Evolutionary conservation across 2,113 vertebrate species (phyloP), one percentile per base, ranked within the genome.

Genomic region (Phalacrocorax brasilianus): DNA sequence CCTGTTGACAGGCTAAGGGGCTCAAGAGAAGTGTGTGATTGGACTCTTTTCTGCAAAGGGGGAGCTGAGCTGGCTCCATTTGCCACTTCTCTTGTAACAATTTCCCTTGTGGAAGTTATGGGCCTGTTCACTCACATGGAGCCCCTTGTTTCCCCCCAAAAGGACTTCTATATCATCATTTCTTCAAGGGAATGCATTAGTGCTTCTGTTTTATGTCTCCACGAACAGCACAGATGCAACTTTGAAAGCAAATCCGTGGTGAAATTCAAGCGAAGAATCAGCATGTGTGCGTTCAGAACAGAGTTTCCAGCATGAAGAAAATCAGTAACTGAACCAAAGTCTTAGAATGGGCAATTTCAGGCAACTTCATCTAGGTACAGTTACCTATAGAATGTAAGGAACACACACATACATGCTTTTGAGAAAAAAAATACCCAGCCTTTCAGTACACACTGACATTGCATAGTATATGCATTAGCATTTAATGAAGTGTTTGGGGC

Each of bases 401-500:
- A 58, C 61, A 70, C 22, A 62, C 8, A 3, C 14, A 32, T 27
- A 53, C 2, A 18, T 26, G 27, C 21, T 68, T 83, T 56, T 72
- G 32, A 86, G 72, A 86, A 94, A 84, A 38, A 38, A 89, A 81
- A 93, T 18, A 70, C 27, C 8, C 44, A 38, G 21, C 5, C 18
- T 78, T 26, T 79, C 24, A 1, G 45, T 67, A 49, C n/a, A 68
- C 20, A 8, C 35, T 70, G 58, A 58, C 24, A 59, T 21, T 62
- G 58, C 38, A 38, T 1, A 78, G 52, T 53, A 58, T 5, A 82
- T 30, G 35, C 8, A 32, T 53, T 73, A 72, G 42, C 44, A 28
- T 87, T 93, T 58, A 91, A 91, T 75, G 62, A 93, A 87, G 70
- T 59, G 58, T 91, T 93, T 62, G 83, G 47, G 73, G 68, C 58